Percentiles rank a stretch among this genome's conserved stretches.
These are phyloP conservation scores for Phylloscopus trochiloides DNA, from an alignment of 2,113 vertebrate species.

Conservation along the genomic window DNA sequence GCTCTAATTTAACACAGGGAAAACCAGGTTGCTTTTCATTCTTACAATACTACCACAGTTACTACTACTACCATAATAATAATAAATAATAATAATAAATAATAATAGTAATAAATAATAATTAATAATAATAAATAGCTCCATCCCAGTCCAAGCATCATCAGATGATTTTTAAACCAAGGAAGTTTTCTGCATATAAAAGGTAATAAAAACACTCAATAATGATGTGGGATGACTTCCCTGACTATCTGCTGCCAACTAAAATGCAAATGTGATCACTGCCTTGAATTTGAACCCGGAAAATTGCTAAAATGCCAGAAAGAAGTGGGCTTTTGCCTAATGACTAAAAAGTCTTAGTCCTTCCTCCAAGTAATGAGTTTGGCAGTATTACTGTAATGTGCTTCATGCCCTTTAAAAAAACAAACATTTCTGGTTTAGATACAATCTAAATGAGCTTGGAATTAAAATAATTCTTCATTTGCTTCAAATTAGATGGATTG, in stretches of 20 bases:
- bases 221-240: background rate
- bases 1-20: background rate
- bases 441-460: slow-evolving; percentile 27
- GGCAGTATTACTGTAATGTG: background rate
- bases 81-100: background rate
- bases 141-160: background rate
- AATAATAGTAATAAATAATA: too few relatives aligned
- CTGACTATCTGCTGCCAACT: background rate
- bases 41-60: background rate
- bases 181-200: background rate
- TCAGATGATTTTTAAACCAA: background rate
- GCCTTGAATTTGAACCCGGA: background rate
- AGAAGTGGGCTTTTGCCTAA: background rate
- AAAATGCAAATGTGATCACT: background rate
- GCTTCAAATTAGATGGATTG: slow-evolving; percentile 41
- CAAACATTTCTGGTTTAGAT: slow-evolving; percentile 37
- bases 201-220: background rate
- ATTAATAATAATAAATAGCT: background rate
- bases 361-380: background rate
- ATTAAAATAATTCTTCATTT: slow-evolving; percentile 48
- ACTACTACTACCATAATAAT: background rate
- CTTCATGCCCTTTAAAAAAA: slow-evolving; percentile 40
- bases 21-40: rapidly evolving
- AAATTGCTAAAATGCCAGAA: background rate
- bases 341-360: background rate